phyloP scores from a whole-genome alignment of 2,888 invertebrate species.

The Pachymerium ferrugineum region DNA sequence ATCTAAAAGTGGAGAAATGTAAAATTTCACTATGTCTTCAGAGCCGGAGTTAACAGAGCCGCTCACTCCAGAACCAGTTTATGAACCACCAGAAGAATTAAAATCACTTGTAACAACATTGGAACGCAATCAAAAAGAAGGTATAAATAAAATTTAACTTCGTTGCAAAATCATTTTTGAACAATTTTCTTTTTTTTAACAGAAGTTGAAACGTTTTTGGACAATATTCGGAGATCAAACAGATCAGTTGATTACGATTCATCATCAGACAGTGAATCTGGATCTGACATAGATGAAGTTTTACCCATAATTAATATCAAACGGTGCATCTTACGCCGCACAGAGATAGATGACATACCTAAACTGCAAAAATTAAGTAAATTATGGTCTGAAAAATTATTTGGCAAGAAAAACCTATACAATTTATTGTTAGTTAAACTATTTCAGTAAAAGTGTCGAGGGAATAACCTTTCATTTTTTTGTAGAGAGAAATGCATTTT shows the following conservation, averaged over 20 bases:
- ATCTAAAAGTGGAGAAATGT: no score
- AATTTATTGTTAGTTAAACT: slow-evolving; percentile 15
- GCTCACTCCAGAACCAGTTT: no score
- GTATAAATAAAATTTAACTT: no score
- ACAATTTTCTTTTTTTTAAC: not conserved
- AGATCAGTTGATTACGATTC: not conserved
- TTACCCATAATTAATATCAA: not conserved
- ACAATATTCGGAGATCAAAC: not conserved
- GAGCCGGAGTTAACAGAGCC: no score
- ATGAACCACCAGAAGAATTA: no score
- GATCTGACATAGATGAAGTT: not conserved
- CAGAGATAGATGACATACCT: slow-evolving; percentile 20
- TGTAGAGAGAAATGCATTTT: slow-evolving; percentile 11
- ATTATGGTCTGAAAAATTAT: not conserved
- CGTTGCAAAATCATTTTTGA: no score
- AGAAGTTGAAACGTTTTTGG: not conserved
- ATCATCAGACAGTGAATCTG: not conserved
- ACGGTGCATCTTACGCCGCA: not conserved
- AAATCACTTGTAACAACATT: no score
- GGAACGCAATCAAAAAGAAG: no score
- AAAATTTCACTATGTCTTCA: no score
- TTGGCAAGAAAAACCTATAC: slow-evolving; percentile 2
- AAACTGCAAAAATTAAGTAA: not conserved
- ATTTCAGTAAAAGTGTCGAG: not conserved
- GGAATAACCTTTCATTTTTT: not conserved